phyloP scores from a whole-genome alignment of 1,140 invertebrate species.

The Papilio polyxenes region DNA sequence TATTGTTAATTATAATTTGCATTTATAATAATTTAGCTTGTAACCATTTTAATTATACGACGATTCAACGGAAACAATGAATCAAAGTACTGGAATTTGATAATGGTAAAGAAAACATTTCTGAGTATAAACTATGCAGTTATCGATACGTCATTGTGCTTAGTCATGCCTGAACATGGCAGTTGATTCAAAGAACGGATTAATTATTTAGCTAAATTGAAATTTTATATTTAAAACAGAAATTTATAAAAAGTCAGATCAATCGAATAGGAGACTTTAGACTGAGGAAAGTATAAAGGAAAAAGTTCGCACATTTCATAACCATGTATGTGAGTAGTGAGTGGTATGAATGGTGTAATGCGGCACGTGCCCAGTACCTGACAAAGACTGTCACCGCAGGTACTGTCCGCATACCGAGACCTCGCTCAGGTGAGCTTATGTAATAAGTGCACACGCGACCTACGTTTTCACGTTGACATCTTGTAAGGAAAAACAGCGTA shows the following conservation, averaged over 20 bases:
- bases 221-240: conserved; percentile 36
- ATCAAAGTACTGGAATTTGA: conserved; percentile 32
- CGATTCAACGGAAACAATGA: conserved; percentile 12
- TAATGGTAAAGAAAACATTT: conserved; percentile 34
- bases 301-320: not conserved
- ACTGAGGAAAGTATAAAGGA: not conserved
- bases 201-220: not conserved
- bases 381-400: not conserved
- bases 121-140: conserved; percentile 14
- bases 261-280: not conserved
- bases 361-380: not conserved
- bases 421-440: not conserved
- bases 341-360: not conserved
- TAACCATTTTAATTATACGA: conserved; percentile 9
- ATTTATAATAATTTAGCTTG: not conserved
- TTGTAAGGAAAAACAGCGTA: not conserved
- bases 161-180: conserved; percentile 48
- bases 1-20: not conserved
- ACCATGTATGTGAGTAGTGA: not conserved
- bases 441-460: conserved; percentile 3
- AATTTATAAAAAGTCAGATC: not conserved
- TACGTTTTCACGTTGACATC: not conserved
- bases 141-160: conserved; percentile 40
- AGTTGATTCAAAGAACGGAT: conserved; percentile 43
- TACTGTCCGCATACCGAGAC: not conserved